A percentile compares a stretch with the other conserved stretches of the same genome.
Conservation (phyloP, 1,140 invertebrate species). For the Ceratosolen fusciceps region DNA sequence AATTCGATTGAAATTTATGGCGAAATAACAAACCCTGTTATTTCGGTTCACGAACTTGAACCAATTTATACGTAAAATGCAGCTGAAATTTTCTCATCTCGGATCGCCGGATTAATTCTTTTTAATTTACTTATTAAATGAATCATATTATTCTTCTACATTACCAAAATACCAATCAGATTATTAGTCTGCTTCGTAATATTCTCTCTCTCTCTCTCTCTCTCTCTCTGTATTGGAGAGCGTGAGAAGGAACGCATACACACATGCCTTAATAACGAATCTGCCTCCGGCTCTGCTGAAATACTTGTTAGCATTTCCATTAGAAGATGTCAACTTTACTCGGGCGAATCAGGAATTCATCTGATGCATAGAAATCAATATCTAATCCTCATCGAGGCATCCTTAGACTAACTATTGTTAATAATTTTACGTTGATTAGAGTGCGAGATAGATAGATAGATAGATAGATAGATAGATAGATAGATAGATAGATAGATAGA, state of each 20-base stretch:
- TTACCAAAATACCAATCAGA: not conserved
- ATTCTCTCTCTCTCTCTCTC: not conserved
- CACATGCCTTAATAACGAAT: conserved; percentile 10
- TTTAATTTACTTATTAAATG: conserved; percentile 1
- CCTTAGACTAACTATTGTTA: no score
- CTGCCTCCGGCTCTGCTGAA: not conserved
- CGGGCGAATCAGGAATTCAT: not conserved
- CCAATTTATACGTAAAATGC: not conserved
- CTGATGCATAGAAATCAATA: not conserved
- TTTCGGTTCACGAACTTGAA: conserved; percentile 17
- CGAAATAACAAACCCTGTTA: conserved; percentile 19
- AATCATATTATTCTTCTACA: conserved; percentile 36
- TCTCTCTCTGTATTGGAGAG: not conserved
- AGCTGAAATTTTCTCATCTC: conserved; percentile 17
- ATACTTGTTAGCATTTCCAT: not conserved
- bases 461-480: no score
- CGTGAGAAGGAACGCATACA: conserved; percentile 19
- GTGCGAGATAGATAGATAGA: no score
- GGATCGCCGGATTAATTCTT: not conserved
- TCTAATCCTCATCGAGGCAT: no score
- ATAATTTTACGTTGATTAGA: no score
- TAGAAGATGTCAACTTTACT: not conserved
- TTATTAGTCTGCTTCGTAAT: not conserved
- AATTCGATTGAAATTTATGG: conserved; percentile 46
- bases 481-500: no score